Evolutionary conservation across 2,888 invertebrate species (phyloP).

Genomic region (Melinaea menophilus): DNA sequence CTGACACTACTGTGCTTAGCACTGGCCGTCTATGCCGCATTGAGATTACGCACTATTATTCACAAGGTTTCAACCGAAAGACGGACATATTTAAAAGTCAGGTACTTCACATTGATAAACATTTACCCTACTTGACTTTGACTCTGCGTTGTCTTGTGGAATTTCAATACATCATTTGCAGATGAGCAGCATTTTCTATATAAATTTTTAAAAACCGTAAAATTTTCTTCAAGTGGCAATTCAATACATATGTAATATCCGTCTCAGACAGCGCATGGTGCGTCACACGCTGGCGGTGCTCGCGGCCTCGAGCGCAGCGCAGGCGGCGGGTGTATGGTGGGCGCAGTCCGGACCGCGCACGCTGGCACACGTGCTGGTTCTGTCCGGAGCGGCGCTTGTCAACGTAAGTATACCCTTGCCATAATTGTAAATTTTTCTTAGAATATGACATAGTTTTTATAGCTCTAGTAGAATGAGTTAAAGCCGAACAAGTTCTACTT

Average conservation of each 20-base stretch:
- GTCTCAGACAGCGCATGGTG: slow-evolving; percentile 49
- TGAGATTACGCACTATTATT: slow-evolving; percentile 77
- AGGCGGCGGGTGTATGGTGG: slow-evolving; percentile 65
- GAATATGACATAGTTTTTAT: too few species aligned
- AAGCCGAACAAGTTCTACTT: too few species aligned
- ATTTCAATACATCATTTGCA: too few species aligned
- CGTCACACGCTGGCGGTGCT: slow-evolving; percentile 60
- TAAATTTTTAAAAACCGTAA: too few species aligned
- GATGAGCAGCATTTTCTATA: too few species aligned
- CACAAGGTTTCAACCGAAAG: slow-evolving; percentile 79
- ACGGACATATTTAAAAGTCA: slow-evolving; percentile 73
- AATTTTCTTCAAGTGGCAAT: too few species aligned
- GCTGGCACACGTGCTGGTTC: slow-evolving; percentile 49
- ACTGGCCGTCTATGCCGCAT: slow-evolving; percentile 82
- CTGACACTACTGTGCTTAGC: slow-evolving; percentile 83
- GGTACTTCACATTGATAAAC: slow-evolving; percentile 47
- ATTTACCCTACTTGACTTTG: too few species aligned
- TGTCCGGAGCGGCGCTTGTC: slow-evolving; percentile 57
- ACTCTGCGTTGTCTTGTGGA: too few species aligned
- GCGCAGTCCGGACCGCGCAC: slow-evolving; percentile 59
- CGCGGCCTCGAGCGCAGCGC: slow-evolving; percentile 55
- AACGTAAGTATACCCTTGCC: slow-evolving; percentile 45
- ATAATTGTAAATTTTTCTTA: too few species aligned
- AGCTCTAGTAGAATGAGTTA: too few species aligned
- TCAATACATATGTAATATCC: neutral